These are phyloP conservation scores for Hydrophis major DNA, from an alignment of 2,797 vertebrate genomes.

Conservation along the genomic window DNA sequence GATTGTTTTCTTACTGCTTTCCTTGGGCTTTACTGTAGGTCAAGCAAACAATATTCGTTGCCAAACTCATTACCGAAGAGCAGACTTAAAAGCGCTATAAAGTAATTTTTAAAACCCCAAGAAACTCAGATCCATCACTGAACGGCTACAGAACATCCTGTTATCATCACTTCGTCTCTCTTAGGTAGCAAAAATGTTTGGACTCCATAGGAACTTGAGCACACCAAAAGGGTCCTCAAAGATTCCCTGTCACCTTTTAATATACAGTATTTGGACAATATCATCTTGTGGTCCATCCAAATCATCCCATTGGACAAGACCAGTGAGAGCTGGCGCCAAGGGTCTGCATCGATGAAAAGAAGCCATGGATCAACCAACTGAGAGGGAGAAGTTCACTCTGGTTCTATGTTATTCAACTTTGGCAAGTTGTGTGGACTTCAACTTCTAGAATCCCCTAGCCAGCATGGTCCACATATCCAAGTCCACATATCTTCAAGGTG, in stretches of 20 bases:
- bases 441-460: too few species aligned
- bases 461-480: too few species aligned
- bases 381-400: neutral
- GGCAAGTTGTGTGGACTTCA: neutral
- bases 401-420: neutral
- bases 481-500: too few species aligned
- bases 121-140: too few species aligned
- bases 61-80: neutral
- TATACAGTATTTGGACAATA: neutral
- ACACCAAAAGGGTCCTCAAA: neutral
- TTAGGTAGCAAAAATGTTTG: neutral
- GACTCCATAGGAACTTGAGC: neutral
- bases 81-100: neutral
- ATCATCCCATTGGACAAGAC: too few species aligned
- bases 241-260: neutral
- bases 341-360: neutral
- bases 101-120: neutral
- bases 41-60: neutral
- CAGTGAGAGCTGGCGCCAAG: too few species aligned
- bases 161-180: neutral
- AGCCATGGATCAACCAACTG: neutral
- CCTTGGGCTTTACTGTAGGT: neutral
- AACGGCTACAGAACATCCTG: neutral
- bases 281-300: too few species aligned
- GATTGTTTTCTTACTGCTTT: conserved; percentile 6